Percentiles rank a stretch among this genome's conserved stretches.
Evolutionary conservation across 92 coral and sea anemone genomes (phyloP).

Genomic region (Umimayanthus chanpuru): DNA sequence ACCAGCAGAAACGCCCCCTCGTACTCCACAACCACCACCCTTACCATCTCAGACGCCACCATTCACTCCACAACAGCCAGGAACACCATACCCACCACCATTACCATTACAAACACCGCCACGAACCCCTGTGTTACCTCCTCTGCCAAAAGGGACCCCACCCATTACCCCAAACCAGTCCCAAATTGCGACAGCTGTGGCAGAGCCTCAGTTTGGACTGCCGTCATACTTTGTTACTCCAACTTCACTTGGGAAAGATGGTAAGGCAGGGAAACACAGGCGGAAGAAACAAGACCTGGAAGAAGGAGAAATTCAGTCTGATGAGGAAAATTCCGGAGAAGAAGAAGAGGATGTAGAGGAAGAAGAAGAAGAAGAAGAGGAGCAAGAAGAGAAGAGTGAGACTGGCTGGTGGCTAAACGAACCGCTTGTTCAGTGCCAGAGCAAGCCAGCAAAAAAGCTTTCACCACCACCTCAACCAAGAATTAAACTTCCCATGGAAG

Average conservation of each 20-base stretch:
- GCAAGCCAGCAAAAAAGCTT: conserved; percentile 48
- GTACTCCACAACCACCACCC: conserved; percentile 34
- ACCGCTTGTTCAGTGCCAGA: conserved; percentile 59
- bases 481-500: conserved; percentile 84
- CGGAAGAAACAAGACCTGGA: conserved; percentile 52
- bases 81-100: conserved; percentile 32
- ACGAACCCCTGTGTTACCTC: background rate
- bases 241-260: conserved; percentile 24
- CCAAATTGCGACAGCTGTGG: background rate
- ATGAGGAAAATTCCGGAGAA: conserved; percentile 24
- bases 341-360: conserved; percentile 40
- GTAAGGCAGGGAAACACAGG: conserved; percentile 59
- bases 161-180: conserved; percentile 8
- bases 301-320: conserved; percentile 59
- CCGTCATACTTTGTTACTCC: conserved; percentile 20
- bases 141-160: conserved; percentile 28
- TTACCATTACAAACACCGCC: conserved; percentile 20
- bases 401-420: conserved; percentile 90
- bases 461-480: conserved; percentile 89
- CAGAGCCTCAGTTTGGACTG: background rate
- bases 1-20: conserved; percentile 21
- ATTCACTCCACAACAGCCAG: background rate
- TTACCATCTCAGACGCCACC: conserved; percentile 20
- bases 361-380: conserved; percentile 44
- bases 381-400: conserved; percentile 25